Evolutionary conservation across 2,113 vertebrate species (phyloP).

Genomic region (Lichenostomus cassidix): DNA sequence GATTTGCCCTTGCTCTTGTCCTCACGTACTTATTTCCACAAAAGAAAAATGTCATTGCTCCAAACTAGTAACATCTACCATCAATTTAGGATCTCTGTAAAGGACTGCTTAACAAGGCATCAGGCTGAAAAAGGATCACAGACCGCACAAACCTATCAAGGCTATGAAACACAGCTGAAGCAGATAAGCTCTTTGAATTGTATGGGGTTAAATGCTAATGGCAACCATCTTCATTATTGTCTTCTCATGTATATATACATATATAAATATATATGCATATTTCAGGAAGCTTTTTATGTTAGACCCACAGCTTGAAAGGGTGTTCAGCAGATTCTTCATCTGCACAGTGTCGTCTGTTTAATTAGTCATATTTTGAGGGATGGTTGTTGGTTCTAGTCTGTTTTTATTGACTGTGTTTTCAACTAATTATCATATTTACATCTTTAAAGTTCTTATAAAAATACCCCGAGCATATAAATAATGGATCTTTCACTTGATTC

Average conservation of each 20-base stretch:
- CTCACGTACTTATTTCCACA: neutral
- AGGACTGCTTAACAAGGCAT: neutral
- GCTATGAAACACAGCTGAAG: neutral
- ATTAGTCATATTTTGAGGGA: neutral
- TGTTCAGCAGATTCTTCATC: neutral
- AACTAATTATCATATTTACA: neutral
- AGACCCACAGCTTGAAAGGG: neutral
- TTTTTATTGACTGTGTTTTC: neutral
- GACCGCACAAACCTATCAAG: neutral
- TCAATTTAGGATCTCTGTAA: neutral
- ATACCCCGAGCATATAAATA: slow-evolving; percentile 16
- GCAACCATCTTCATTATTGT: neutral
- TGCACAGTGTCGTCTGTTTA: neutral
- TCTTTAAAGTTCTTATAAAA: neutral
- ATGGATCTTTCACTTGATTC: slow-evolving; percentile 23
- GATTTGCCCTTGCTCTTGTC: neutral
- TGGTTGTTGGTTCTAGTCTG: neutral
- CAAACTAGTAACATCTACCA: neutral
- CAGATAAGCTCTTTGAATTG: neutral
- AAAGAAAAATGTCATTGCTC: neutral
- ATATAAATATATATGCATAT: neutral
- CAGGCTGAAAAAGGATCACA: neutral
- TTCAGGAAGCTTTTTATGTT: neutral
- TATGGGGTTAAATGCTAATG: neutral
- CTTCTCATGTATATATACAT: neutral